Percentiles rank a stretch among this genome's conserved stretches.
These are phyloP conservation scores for Phylloscopus trochilus DNA, from an alignment of 2,113 vertebrate species.

Conservation along the genomic window DNA sequence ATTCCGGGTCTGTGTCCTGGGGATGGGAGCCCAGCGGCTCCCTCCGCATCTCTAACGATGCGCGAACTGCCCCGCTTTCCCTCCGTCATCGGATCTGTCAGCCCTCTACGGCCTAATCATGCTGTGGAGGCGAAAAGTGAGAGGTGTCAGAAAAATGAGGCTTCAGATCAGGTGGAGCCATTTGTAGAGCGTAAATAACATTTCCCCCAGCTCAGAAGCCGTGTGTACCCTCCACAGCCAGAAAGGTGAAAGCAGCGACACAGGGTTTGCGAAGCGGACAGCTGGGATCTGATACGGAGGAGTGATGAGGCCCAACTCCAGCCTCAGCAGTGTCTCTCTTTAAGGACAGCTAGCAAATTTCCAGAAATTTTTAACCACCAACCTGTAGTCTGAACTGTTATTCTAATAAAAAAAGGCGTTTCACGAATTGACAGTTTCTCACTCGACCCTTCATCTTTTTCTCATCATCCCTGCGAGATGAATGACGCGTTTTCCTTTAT, in stretches of 20 bases:
- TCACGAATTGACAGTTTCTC: constrained; percentile 27
- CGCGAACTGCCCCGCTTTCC: background rate
- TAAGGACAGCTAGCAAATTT: background rate
- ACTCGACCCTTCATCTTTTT: background rate
- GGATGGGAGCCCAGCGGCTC: background rate
- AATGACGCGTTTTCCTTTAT: background rate
- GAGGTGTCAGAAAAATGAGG: constrained; percentile 26
- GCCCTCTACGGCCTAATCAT: background rate
- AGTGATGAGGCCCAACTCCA: background rate
- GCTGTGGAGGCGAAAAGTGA: constrained; percentile 35
- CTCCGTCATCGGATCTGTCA: background rate
- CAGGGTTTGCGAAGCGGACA: background rate
- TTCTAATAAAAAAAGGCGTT: constrained; percentile 5
- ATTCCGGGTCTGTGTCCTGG: background rate
- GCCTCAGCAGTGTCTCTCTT: background rate
- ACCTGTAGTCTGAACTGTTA: background rate
- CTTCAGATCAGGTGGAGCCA: background rate
- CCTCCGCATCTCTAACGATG: background rate
- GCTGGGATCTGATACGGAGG: background rate
- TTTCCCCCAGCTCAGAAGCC: background rate
- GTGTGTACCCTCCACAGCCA: background rate
- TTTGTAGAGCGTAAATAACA: background rate
- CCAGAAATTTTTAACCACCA: background rate
- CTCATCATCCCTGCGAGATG: background rate
- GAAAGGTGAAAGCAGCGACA: background rate